Base-by-base conservation (phyloP, 2,797 vertebrate species). In the Crenichthys baileyi region DNA sequence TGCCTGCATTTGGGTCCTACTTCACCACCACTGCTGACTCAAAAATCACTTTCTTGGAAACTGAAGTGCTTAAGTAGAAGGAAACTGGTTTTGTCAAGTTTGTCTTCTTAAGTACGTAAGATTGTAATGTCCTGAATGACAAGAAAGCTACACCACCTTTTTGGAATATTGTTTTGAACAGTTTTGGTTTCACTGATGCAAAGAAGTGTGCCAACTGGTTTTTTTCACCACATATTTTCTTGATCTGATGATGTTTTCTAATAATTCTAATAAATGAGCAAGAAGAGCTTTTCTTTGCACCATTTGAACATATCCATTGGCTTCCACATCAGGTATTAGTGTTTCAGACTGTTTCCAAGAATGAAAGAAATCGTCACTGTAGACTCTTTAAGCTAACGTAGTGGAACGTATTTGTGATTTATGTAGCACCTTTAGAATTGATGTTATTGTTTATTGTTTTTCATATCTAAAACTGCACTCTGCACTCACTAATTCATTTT, bases 401-500 rank as follows among this genome's bases (percentile, higher is more conserved):
- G 8, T 18, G 26, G 15, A 20, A 63, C 31, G 31, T 36, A 18
- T 60, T 60, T 22, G 15, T 65, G 61, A 1, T 67, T 65, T 4
- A 9, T 20, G 7, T 22, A 39, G 61, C 16, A 5, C 31, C 39
- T 65, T 36, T 39, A 67, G 11, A 67, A 20, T 67, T 24, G 11
- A 36, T 63, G 15, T 20, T 20, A 36, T 9, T 36, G 2, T 26
- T 36, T 18, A 20, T 18, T 61, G 2, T 8, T 61, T 61, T 31
- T 31, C 16, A 22, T 39, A 41, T 41, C 22, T 13, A 22, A 65
- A 67, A 67, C 18, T 39, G 31, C 31, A 39, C 8, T 12, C 6
- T 63, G n/a, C n/a, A n/a, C n/a, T n/a, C n/a, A n/a, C n/a, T 63
- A 76, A 85, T 84, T 73, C 3, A 60, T 76, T 88, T 79, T 41